Conservation (phyloP, 2,797 vertebrate species). For the Anguilla megastoma region DNA sequence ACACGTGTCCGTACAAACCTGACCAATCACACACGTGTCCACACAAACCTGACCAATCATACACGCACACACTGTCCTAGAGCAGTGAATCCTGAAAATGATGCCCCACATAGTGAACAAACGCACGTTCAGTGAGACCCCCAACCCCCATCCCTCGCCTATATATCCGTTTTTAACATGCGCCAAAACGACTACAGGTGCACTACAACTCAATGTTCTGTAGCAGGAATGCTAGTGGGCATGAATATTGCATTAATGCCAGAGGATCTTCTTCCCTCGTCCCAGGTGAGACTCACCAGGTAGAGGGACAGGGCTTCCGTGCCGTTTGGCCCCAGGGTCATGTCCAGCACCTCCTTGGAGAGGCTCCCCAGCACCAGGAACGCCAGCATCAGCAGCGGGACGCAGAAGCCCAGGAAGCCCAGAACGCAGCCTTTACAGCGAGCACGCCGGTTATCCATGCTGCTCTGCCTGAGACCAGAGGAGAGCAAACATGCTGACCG, state of each 20-base stretch:
- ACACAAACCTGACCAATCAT: not conserved
- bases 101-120: not conserved
- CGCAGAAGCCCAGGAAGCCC: conserved; percentile 72
- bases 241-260: no score
- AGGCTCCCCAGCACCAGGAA: conserved; percentile 69
- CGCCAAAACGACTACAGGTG: no score
- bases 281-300: conserved; percentile 63
- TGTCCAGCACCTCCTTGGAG: conserved; percentile 66
- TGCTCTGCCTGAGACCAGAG: conserved; percentile 59
- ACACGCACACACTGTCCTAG: not conserved
- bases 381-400: conserved; percentile 74
- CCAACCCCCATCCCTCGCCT: no score
- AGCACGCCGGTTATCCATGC: conserved; percentile 65
- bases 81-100: not conserved
- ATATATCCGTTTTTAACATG: no score
- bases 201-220: no score
- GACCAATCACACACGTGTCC: not conserved
- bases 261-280: no score
- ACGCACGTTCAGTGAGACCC: not conserved
- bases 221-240: no score
- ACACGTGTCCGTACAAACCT: not conserved
- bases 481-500: no score
- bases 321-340: conserved; percentile 64
- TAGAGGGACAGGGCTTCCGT: conserved; percentile 69
- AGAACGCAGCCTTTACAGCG: conserved; percentile 75